phyloP scores from a whole-genome alignment of 2,888 invertebrate species.

The Labia minor region DNA sequence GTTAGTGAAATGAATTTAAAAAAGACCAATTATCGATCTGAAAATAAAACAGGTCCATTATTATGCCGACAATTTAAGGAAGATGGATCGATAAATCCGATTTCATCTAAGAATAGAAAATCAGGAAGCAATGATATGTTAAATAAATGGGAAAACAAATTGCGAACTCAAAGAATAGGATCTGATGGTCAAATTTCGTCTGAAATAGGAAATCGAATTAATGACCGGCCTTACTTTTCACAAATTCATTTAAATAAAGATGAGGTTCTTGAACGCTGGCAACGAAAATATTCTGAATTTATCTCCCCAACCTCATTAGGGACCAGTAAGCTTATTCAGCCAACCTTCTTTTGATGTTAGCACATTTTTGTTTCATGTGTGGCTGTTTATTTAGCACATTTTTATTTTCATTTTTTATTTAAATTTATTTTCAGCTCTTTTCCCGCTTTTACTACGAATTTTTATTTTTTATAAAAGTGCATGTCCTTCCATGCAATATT shows the following conservation, averaged over 20 bases:
- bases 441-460: background rate
- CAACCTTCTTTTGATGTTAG: no score
- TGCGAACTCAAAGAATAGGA: background rate
- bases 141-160: background rate
- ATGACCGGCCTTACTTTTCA: background rate
- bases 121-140: background rate
- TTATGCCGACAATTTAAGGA: background rate
- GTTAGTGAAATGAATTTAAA: slow-evolving; percentile 1
- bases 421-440: background rate
- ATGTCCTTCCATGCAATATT: no score
- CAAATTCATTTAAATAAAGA: background rate
- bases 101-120: background rate
- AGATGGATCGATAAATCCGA: background rate
- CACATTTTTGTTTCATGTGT: no score
- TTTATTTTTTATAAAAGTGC: no score
- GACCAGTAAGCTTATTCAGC: background rate
- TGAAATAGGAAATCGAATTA: background rate
- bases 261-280: background rate
- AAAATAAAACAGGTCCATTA: background rate
- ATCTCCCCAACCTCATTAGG: background rate
- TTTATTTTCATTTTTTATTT: background rate
- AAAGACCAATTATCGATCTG: background rate
- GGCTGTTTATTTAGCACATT: background rate
- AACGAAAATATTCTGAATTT: background rate
- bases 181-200: background rate